phyloP scores from a whole-genome alignment of 2,113 vertebrate genomes.

The Macaca fascicularis region DNA sequence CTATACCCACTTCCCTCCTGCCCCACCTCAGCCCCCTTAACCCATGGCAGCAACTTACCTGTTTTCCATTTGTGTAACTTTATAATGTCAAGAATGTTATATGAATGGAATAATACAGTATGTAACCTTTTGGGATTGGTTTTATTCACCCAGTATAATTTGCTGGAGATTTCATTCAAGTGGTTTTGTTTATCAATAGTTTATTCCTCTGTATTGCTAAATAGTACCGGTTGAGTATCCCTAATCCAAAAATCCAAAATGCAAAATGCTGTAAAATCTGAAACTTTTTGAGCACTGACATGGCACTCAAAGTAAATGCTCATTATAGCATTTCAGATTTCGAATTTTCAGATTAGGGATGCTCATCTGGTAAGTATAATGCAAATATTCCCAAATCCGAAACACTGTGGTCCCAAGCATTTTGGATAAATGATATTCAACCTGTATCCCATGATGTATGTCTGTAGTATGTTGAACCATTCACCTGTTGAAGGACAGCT shows the following conservation, averaged over 20 bases:
- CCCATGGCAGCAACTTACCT: not conserved
- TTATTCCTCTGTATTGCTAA: not conserved
- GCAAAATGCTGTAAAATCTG: too few species aligned
- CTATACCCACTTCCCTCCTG: not conserved
- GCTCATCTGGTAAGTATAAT: too few species aligned
- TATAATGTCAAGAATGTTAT: not conserved
- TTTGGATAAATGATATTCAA: too few species aligned
- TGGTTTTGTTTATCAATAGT: not conserved
- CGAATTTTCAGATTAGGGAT: too few species aligned
- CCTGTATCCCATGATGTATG: not conserved
- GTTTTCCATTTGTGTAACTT: slow-evolving; percentile 9
- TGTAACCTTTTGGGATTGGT: not conserved
- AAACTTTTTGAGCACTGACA: too few species aligned
- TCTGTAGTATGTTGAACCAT: not conserved
- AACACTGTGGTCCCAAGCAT: too few species aligned
- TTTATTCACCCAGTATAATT: not conserved
- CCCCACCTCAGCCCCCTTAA: not conserved
- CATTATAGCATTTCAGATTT: too few species aligned
- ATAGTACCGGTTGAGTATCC: not conserved
- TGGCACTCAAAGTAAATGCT: too few species aligned
- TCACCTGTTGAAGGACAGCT: not conserved
- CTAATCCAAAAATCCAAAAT: too few species aligned
- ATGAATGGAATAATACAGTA: not conserved
- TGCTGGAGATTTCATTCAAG: slow-evolving; percentile 4
- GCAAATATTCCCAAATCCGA: too few species aligned